phyloP scores from a whole-genome alignment of 1,140 invertebrate species.

The Nixonia krombeini region DNA sequence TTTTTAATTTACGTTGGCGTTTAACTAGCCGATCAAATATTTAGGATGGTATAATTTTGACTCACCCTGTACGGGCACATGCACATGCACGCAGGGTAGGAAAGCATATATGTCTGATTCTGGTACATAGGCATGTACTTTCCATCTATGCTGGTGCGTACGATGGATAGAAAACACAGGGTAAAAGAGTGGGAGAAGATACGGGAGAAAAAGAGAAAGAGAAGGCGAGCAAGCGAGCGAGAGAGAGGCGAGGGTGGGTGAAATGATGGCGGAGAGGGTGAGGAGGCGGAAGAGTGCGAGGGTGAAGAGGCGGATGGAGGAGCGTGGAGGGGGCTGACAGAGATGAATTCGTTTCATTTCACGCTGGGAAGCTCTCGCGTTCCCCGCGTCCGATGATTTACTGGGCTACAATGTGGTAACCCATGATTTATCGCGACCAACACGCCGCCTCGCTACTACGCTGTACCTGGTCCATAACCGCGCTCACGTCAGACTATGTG shows the following conservation, averaged over 20 bases:
- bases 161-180: slow-evolving; percentile 66
- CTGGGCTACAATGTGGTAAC: slow-evolving; percentile 79
- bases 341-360: slow-evolving; percentile 74
- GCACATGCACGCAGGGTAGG: slow-evolving; percentile 6
- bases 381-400: slow-evolving; percentile 76
- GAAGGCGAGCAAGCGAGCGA: no score
- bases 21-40: no score
- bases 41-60: neutral
- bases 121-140: slow-evolving; percentile 31
- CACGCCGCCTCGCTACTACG: slow-evolving; percentile 65
- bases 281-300: slow-evolving; percentile 44
- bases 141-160: slow-evolving; percentile 63
- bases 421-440: slow-evolving; percentile 76
- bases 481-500: slow-evolving; percentile 59
- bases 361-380: slow-evolving; percentile 75
- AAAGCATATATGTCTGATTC: slow-evolving; percentile 49
- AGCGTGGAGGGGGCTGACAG: slow-evolving; percentile 67
- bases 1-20: no score
- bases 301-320: slow-evolving; percentile 56
- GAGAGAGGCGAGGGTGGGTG: slow-evolving; percentile 55
- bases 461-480: slow-evolving; percentile 62
- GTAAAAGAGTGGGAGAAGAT: slow-evolving; percentile 57
- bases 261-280: slow-evolving; percentile 57
- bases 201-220: slow-evolving; percentile 56
- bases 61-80: neutral